phyloP scores from a whole-genome alignment of 2,888 invertebrate genomes.

The Leptogaster cylindrica region DNA sequence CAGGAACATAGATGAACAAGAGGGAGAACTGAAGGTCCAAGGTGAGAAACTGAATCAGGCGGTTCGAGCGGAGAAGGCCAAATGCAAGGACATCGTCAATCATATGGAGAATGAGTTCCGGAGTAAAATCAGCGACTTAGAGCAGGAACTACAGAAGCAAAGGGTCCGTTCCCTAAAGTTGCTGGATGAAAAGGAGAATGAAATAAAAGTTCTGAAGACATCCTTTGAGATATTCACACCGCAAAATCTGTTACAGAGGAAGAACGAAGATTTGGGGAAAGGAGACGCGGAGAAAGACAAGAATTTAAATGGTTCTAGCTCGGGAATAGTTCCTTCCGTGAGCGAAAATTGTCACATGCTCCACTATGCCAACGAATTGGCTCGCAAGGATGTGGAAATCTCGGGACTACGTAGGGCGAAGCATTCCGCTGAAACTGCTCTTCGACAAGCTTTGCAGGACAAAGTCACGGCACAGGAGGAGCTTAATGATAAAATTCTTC shows the following conservation, averaged over 20 bases:
- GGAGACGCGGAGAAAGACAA: not conserved
- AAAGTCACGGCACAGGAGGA: conserved; percentile 66
- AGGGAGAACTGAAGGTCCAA: conserved; percentile 68
- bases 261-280: not conserved
- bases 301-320: not conserved
- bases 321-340: conserved; percentile 49
- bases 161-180: conserved; percentile 78
- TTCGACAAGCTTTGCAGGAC: conserved; percentile 66
- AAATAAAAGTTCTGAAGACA: conserved; percentile 68
- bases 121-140: conserved; percentile 66
- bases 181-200: conserved; percentile 81
- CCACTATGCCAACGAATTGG: conserved; percentile 83
- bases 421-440: conserved; percentile 66
- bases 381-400: conserved; percentile 80
- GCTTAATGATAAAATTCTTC: conserved; percentile 61
- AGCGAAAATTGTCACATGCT: conserved; percentile 77
- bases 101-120: conserved; percentile 64
- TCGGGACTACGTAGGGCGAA: conserved; percentile 74
- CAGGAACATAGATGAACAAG: conserved; percentile 69
- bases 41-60: conserved; percentile 67
- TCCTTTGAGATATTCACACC: conserved; percentile 65
- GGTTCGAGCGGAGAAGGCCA: conserved; percentile 56
- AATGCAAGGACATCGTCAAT: conserved; percentile 56
- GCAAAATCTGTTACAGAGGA: conserved; percentile 53
- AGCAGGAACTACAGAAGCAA: conserved; percentile 79